Conservation (phyloP, 1,140 invertebrate genomes). For the Drosophila ficusphila region DNA sequence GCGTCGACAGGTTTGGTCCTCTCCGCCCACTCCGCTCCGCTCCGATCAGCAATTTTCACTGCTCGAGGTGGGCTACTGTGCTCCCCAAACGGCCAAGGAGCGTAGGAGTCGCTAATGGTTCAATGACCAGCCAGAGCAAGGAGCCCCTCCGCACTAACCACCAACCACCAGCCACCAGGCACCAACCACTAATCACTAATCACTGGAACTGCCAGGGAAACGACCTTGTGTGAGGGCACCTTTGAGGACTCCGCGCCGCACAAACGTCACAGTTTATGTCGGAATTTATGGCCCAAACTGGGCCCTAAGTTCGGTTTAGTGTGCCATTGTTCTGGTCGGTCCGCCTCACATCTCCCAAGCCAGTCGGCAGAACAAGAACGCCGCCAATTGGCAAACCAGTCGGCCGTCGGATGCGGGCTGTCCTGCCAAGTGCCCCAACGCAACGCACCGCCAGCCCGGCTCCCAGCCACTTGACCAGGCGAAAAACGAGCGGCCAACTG, state of each 20-base stretch:
- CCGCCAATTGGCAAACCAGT: constrained; percentile 59
- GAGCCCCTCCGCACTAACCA: constrained; percentile 25
- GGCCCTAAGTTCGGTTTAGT: constrained; percentile 71
- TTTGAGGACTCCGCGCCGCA: constrained; percentile 15
- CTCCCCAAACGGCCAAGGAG: constrained; percentile 42
- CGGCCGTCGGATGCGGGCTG: constrained; percentile 9
- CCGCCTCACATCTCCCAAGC: constrained; percentile 65
- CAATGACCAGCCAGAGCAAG: constrained; percentile 54
- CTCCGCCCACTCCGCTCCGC: background rate
- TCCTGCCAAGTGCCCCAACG: constrained; percentile 41
- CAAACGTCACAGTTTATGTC: constrained; percentile 57
- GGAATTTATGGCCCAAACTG: constrained; percentile 60
- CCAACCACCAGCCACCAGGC: too few relatives aligned
- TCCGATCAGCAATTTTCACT: constrained; percentile 53
- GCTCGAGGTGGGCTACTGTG: constrained; percentile 63
- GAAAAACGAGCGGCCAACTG: constrained; percentile 50
- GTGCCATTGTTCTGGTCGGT: constrained; percentile 73
- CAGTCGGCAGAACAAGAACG: constrained; percentile 64
- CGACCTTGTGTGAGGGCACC: constrained; percentile 56
- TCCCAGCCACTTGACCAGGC: constrained; percentile 62
- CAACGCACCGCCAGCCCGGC: constrained; percentile 16
- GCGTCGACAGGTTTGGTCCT: constrained; percentile 48
- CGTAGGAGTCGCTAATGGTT: constrained; percentile 50
- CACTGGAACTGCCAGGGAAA: constrained; percentile 37
- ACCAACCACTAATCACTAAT: too few relatives aligned